phyloP scores from a whole-genome alignment of 1,140 invertebrate species.

The Maconellicoccus hirsutus region DNA sequence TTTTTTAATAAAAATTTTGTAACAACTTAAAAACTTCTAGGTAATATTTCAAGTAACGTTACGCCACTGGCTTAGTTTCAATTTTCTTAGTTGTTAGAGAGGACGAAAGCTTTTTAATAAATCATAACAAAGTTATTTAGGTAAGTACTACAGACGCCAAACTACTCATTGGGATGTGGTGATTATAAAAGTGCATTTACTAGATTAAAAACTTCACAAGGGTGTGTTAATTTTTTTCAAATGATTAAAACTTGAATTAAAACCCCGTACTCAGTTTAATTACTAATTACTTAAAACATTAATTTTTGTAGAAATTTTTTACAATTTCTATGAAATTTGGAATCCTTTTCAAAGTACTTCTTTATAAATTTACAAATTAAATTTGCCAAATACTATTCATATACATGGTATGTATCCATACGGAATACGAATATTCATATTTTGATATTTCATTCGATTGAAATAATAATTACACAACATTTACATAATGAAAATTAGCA shows the following conservation, averaged over 20 bases:
- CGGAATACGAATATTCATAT: neutral
- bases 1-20: neutral
- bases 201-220: constrained; percentile 17
- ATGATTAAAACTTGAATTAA: constrained; percentile 14
- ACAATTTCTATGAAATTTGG: too few relatives aligned
- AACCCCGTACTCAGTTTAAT: constrained; percentile 11
- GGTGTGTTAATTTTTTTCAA: constrained; percentile 19
- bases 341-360: too few relatives aligned
- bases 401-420: neutral
- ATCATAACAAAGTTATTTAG: constrained; percentile 22
- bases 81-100: constrained; percentile 14
- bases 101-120: constrained; percentile 21
- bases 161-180: constrained; percentile 7
- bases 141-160: constrained; percentile 20
- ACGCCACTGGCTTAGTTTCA: constrained; percentile 15
- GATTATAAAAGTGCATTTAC: constrained; percentile 22
- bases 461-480: constrained; percentile 4
- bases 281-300: constrained; percentile 8
- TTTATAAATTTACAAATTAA: too few relatives aligned
- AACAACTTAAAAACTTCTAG: neutral
- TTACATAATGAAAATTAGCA: neutral
- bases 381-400: too few relatives aligned
- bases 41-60: constrained; percentile 6
- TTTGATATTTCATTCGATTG: neutral
- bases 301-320: too few relatives aligned